Evolutionary conservation across 2,797 vertebrate species (phyloP), one percentile per base, ranked within the genome.

Genomic region (Myotis planiceps): DNA sequence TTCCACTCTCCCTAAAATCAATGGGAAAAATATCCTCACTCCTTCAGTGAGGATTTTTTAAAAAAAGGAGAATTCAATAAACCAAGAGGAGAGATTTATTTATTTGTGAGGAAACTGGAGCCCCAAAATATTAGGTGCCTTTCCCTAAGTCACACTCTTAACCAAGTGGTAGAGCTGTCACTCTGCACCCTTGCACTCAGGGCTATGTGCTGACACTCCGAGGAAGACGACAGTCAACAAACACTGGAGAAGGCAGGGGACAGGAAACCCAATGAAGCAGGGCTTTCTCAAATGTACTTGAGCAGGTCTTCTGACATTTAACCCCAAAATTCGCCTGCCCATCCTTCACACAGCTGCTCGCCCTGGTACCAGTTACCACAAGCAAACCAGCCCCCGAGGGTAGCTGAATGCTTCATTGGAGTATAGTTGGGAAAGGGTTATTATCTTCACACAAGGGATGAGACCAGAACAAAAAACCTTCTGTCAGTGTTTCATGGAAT

Each of bases 401-500:
- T 5, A 96, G 92, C 92, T 85, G 60, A 90, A 45, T 63, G 66
- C 68, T 97, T 76, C 65, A 96, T 88, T 58, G 98, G 7, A 55
- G 98, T 9, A 95, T 98, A 76, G 92, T 98, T 0, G 98, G 97
- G 19, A 99, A 99, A 97, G 98, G 97, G 53, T 78, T 98, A 12
- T 97, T 96, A 98, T 98, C 81, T 92, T 97, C 58, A 97, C 98
- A 89, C 89, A 99, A 92, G 84, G 97, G 79, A 66, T 98, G 23
- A 98, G 98, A 92, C 93, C 9, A 25, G 25, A 55, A 79, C 58
- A 88, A 16, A 72, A 71, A 66, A 37, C 6, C 74, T 58, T 39
- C 0, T 96, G 94, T 68, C 81, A 29, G 12, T 98, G 97, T 96
- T 99, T 99, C 66, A 96, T 99, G 92, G 98, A 98, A 19, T 97